A percentile compares a stretch with the other conserved stretches of the same genome.
Conservation (phyloP, 1,140 invertebrate species). For the Zaprionus kolodkinae region DNA sequence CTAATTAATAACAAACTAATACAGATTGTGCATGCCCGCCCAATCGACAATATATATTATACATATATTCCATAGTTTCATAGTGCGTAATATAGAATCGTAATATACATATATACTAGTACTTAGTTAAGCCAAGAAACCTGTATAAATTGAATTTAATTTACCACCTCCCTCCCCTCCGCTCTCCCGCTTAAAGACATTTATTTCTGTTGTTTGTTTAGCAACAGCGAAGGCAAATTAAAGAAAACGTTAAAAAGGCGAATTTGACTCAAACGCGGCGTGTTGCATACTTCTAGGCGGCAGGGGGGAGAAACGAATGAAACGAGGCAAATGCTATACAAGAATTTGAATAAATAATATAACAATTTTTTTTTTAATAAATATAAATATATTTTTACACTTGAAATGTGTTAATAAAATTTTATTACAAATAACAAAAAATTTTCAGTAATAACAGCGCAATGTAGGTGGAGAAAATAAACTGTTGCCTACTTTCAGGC, state of each 20-base stretch:
- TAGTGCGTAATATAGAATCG: slow-evolving; percentile 35
- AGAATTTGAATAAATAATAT: neutral
- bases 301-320: neutral
- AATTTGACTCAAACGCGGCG: slow-evolving; percentile 19
- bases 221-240: slow-evolving; percentile 17
- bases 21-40: slow-evolving; percentile 3
- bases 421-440: neutral
- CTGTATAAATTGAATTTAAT: slow-evolving; percentile 61
- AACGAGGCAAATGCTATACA: neutral
- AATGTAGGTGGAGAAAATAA: no score
- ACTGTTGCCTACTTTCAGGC: slow-evolving; percentile 15
- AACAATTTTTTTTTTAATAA: neutral
- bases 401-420: neutral
- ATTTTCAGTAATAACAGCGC: no score
- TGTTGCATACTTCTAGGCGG: slow-evolving; percentile 18
- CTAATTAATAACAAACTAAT: slow-evolving; percentile 1
- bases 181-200: neutral
- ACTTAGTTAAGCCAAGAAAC: slow-evolving; percentile 37
- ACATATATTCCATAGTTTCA: slow-evolving; percentile 46
- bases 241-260: slow-evolving; percentile 1
- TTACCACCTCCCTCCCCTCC: neutral
- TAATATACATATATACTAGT: neutral
- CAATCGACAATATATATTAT: slow-evolving; percentile 33
- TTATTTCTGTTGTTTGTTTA: neutral
- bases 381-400: neutral